These are phyloP conservation scores for Drosophila erecta DNA, from an alignment of 1,140 invertebrate species.

Conservation along the genomic window DNA sequence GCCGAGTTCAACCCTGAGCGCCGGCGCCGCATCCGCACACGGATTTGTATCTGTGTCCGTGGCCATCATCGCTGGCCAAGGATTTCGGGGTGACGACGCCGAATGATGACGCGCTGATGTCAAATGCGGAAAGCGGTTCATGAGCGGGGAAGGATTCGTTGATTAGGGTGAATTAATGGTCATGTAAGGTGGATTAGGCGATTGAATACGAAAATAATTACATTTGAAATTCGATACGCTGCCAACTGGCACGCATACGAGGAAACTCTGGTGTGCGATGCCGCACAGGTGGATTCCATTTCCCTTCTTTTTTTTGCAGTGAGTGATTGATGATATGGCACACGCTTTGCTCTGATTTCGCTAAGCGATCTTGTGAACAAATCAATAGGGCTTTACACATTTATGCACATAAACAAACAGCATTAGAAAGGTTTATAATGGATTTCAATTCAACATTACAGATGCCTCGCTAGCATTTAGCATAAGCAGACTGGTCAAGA, in stretches of 20 bases:
- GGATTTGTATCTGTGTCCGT: constrained; percentile 45
- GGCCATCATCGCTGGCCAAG: constrained; percentile 37
- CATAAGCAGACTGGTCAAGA: constrained; percentile 88
- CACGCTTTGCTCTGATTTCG: constrained; percentile 54
- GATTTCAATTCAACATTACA: constrained; percentile 64
- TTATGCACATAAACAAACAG: too few relatives aligned
- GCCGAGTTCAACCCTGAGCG: constrained; percentile 50
- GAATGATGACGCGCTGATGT: constrained; percentile 67
- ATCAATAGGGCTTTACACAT: background rate
- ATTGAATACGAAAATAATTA: constrained; percentile 85
- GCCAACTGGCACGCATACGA: constrained; percentile 58
- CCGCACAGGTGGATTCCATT: constrained; percentile 47
- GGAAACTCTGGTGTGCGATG: constrained; percentile 21
- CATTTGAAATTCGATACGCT: constrained; percentile 84
- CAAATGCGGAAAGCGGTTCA: constrained; percentile 50
- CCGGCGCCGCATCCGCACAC: constrained; percentile 51
- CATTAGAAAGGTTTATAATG: too few relatives aligned
- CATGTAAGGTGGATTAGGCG: constrained; percentile 84
- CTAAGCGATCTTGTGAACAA: constrained; percentile 18
- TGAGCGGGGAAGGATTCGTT: constrained; percentile 54
- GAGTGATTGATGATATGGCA: constrained; percentile 56
- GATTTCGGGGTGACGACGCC: constrained; percentile 47
- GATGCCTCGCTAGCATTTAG: constrained; percentile 90
- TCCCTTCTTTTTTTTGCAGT: constrained; percentile 15
- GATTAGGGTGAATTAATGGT: constrained; percentile 85